Evolutionary conservation across 2,888 invertebrate species (phyloP), one percentile per base, ranked within the genome.

Genomic region (Heliconius ismenius): DNA sequence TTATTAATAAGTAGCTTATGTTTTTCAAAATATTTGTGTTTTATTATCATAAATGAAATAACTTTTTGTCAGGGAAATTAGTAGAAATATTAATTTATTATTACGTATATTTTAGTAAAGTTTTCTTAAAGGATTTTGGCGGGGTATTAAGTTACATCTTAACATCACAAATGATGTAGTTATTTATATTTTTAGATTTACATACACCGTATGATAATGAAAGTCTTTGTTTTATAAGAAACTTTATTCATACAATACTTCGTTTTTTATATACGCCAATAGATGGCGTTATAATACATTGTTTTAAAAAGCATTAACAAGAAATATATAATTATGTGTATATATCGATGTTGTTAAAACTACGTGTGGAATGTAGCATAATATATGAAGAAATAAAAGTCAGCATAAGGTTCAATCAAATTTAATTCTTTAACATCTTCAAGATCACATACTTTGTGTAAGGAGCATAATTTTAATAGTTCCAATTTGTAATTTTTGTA

Each of bases 351-450:
- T 54, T 21, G 32, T 32, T 32, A 54, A 70, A 70, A 32, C 7
- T n/a, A 70, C 9, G 49, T 36, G 7, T 32, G 58, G 32, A 32
- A 70, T 15, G n/a, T 70, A 10, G 67, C n/a, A 15, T 24, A 15
- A 36, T 58, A 24, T 70, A n/a, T 32, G 15, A 58, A 76, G 62
- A 73, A 65, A 80, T 76, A 75, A 74, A 80, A 78, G 78, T 75
- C 58, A 49, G 49, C 60, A 69, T 60, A 88, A 90, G 87, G 86
- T 92, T 92, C 89, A 91, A 91, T 91, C 88, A 90, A 90, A 88
- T 93, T 92, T 92, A 92, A 89, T 93, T 86, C 86, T 89, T 91
- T 86, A 93, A 93, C 92, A 91, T 92, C 89, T 89, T 89, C 87
- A 91, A 92, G 93, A 92, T 92, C 92, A 92, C 93, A 92, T 91